Conservation (phyloP, 1,140 invertebrate species). For the Zaprionus ornatus region DNA sequence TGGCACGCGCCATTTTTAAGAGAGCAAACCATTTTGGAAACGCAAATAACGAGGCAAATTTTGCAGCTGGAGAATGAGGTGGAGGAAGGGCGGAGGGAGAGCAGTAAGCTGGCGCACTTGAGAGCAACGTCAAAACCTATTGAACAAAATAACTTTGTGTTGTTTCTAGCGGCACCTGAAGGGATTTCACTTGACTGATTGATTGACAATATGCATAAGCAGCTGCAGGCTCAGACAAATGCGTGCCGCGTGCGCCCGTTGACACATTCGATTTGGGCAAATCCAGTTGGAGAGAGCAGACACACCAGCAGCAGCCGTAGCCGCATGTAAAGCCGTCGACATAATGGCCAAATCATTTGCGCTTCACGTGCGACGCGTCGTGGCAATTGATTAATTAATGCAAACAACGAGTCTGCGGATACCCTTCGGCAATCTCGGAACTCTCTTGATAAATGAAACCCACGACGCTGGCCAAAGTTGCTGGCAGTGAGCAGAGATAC, state of each 20-base stretch:
- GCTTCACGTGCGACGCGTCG: constrained; percentile 22
- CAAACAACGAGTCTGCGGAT: constrained; percentile 26
- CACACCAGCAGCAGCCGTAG: neutral
- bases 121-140: constrained; percentile 30
- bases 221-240: constrained; percentile 49
- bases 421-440: constrained; percentile 30
- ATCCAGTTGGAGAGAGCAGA: constrained; percentile 11
- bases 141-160: constrained; percentile 16
- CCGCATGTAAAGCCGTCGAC: constrained; percentile 18
- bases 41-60: constrained; percentile 69
- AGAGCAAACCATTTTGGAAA: constrained; percentile 16
- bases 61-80: neutral
- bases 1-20: constrained; percentile 67
- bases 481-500: constrained; percentile 4
- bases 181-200: constrained; percentile 49
- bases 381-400: constrained; percentile 62
- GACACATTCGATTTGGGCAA: constrained; percentile 29
- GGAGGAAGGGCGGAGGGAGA: neutral
- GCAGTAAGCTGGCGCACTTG: neutral
- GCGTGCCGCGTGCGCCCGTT: constrained; percentile 39
- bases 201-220: constrained; percentile 71
- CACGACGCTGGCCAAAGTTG: constrained; percentile 40
- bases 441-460: constrained; percentile 60
- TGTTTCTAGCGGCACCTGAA: constrained; percentile 26
- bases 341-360: constrained; percentile 40